These are phyloP conservation scores for Chrysomela aeneicollis DNA, from an alignment of 2,888 invertebrate genomes.

Conservation along the genomic window DNA sequence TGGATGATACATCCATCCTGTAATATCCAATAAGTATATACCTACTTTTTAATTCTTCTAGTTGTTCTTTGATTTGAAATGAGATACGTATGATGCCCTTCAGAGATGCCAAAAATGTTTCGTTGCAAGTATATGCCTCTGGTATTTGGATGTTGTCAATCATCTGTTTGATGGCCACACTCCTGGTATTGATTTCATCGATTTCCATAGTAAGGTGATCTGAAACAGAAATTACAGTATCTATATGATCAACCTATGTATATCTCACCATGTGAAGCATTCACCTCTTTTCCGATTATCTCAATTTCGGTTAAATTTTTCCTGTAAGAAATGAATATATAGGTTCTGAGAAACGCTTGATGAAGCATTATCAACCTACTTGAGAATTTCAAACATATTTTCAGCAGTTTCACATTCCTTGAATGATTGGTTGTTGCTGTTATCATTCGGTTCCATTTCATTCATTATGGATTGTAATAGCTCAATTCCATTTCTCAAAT, in stretches of 20 bases:
- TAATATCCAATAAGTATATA: too few species aligned
- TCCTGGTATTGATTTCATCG: constrained; percentile 10
- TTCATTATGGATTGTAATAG: not conserved
- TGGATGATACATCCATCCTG: too few species aligned
- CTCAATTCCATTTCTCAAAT: not conserved
- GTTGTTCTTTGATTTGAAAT: constrained; percentile 9
- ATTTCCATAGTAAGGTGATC: constrained; percentile 3
- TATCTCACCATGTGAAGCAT: constrained; percentile 18
- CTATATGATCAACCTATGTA: not conserved
- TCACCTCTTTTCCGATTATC: constrained; percentile 9
- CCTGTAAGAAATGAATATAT: constrained; percentile 19
- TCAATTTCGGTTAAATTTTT: constrained; percentile 17
- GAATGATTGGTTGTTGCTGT: not conserved
- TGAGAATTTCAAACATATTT: not conserved
- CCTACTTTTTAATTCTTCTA: not conserved
- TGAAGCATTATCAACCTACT: not conserved
- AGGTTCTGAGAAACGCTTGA: not conserved
- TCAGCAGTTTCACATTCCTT: not conserved
- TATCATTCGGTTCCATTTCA: not conserved
- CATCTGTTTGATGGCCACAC: constrained; percentile 6
- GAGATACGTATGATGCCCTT: constrained; percentile 1
- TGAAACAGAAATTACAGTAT: constrained; percentile 8
- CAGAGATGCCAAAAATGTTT: constrained; percentile 9
- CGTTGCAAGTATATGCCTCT: constrained; percentile 17
- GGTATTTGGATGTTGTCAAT: constrained; percentile 15